Percentiles rank a stretch among this genome's conserved stretches.
Conservation (phyloP, 1,140 invertebrate genomes). For the Eupeodes corollae region DNA sequence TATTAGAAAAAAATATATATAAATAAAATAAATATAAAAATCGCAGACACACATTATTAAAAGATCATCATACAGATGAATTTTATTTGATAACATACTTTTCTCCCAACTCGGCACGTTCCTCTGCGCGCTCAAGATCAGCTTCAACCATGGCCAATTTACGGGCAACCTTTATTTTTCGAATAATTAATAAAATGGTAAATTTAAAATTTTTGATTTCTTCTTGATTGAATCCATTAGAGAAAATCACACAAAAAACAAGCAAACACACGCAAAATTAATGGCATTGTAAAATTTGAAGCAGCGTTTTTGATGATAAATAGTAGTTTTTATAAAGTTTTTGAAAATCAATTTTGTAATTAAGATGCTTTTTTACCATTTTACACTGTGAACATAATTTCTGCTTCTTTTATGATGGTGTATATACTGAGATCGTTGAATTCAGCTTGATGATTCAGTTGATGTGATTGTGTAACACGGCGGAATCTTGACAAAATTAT, state of each 20-base stretch:
- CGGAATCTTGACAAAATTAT: no score
- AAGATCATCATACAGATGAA: background rate
- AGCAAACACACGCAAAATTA: constrained; percentile 6
- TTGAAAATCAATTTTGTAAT: no score
- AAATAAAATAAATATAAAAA: background rate
- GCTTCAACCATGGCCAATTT: constrained; percentile 99
- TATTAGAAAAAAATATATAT: background rate
- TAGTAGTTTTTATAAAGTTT: no score
- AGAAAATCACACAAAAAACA: constrained; percentile 16
- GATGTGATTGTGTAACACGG: no score
- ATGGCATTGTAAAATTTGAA: background rate
- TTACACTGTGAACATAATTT: no score
- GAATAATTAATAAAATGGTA: constrained; percentile 8
- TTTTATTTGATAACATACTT: constrained; percentile 66
- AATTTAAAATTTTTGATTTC: constrained; percentile 8
- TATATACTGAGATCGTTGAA: no score
- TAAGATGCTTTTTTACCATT: no score
- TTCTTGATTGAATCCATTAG: constrained; percentile 11
- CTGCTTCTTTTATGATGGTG: no score
- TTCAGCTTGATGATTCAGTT: no score
- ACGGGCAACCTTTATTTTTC: constrained; percentile 86
- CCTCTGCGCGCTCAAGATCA: constrained; percentile 99
- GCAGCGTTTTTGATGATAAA: no score
- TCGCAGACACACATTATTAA: background rate
- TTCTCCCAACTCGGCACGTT: constrained; percentile 98